Evolutionary conservation across 30 jellyfish, hydroid and myxozoan species (phyloP).

Genomic region (Hydractinia echinata): DNA sequence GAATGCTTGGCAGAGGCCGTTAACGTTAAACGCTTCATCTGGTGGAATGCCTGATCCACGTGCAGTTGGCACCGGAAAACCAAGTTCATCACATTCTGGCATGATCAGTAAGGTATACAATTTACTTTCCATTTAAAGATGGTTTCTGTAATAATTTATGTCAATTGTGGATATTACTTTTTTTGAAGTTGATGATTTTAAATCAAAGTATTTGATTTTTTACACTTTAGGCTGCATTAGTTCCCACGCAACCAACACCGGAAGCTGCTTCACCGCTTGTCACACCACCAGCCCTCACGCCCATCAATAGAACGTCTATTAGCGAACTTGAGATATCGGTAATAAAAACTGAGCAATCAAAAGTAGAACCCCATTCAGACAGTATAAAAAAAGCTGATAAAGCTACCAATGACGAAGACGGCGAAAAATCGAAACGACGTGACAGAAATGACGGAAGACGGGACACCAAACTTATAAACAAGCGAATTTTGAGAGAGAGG

Average conservation of each 20-base stretch:
- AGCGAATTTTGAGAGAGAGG: not conserved
- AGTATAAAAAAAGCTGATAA: not conserved
- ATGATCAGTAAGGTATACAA: conserved; percentile 10
- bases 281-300: conserved; percentile 36
- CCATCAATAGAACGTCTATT: conserved; percentile 4
- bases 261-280: conserved; percentile 41
- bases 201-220: not conserved
- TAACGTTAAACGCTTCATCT: conserved; percentile 52
- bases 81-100: conserved; percentile 47
- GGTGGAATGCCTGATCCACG: conserved; percentile 78
- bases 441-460: not conserved
- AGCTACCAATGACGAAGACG: not conserved
- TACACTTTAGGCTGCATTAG: conserved; percentile 17
- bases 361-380: not conserved
- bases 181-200: too few relatives aligned
- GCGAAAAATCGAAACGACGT: not conserved
- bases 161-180: too few relatives aligned
- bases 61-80: conserved; percentile 98
- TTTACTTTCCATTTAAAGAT: not conserved
- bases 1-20: conserved; percentile 96
- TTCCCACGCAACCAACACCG: conserved; percentile 35
- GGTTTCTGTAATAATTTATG: too few relatives aligned
- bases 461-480: not conserved
- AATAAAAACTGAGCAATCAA: not conserved
- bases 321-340: not conserved